Percentiles rank a stretch among this genome's conserved stretches.
Conservation (phyloP, 2,888 invertebrate species). For the Drosophila buzzatii region DNA sequence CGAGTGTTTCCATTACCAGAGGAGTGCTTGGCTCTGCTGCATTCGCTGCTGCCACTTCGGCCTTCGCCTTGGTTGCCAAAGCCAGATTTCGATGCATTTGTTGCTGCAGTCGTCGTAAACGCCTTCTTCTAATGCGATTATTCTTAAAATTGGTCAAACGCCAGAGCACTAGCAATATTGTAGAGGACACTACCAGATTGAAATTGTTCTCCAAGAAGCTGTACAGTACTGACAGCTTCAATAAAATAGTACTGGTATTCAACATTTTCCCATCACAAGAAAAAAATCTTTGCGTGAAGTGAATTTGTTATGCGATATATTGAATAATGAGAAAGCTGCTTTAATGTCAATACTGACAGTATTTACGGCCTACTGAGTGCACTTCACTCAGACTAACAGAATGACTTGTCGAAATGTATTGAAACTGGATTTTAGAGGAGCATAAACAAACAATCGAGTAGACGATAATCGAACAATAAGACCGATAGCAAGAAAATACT, state of each 20-base stretch:
- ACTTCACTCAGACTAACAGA: too few species aligned
- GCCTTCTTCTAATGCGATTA: background rate
- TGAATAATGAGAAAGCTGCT: background rate
- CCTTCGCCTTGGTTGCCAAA: background rate
- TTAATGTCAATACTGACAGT: background rate
- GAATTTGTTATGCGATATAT: background rate
- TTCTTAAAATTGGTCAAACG: constrained; percentile 2
- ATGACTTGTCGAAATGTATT: background rate
- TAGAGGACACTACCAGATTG: constrained; percentile 1
- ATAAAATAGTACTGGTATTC: constrained; percentile 1
- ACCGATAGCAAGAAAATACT: background rate
- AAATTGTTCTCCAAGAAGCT: background rate
- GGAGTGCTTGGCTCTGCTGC: background rate
- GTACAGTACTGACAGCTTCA: background rate
- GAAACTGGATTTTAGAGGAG: background rate
- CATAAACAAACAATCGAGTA: background rate
- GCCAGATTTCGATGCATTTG: background rate
- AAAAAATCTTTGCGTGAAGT: background rate
- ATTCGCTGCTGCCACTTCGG: background rate
- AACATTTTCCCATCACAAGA: constrained; percentile 1
- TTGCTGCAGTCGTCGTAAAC: background rate
- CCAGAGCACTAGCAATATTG: constrained; percentile 18
- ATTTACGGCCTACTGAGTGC: background rate
- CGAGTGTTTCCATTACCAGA: background rate
- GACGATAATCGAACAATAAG: background rate